Evolutionary conservation across 2,797 vertebrate genomes (phyloP), one percentile per base, ranked within the genome.

Genomic region (Lepilemur ruficaudatus): DNA sequence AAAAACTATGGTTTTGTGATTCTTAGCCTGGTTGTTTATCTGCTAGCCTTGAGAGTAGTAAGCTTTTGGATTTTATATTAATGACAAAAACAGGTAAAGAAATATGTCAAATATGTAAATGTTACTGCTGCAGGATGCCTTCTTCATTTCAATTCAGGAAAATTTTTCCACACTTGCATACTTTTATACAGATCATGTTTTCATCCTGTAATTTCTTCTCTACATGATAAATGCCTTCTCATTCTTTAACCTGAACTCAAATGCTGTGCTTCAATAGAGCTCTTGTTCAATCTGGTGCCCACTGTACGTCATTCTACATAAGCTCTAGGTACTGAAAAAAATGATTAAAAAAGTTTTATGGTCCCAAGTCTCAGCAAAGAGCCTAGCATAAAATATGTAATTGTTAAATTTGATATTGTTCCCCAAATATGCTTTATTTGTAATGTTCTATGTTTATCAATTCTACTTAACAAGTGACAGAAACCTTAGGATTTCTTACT

Each of bases 241-340:
- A 72, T 88, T 80, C 63, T 90, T 90, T 85, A 89, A 88, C 18
- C 17, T n/a, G 72, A 89, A 89, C 13, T 89, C 32, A 89, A 73
- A 35, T 70, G 8, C 20, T 9, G 4, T 23, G 13, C 4, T 32
- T 95, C 41, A 50, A 22, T 75, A 79, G 88, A 83, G 35, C 18
- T 22, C n/a, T 81, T n/a, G 5, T 57, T 84, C 25, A 88, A 15
- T 35, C 3, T 1, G 70, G 6, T 85, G 48, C 43, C 61, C 4
- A 20, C 5, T 46, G 18, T 88, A 1, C 23, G 35, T 96, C 20
- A 75, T 91, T 84, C 52, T 89, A 13, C 10, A n/a, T 65, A 81
- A 93, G 30, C 22, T 72, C 6, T 48, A 52, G 41, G 14, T 87
- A 13, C 25, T 48, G 32, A 85, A 85, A 78, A 79, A 80, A 72